Evolutionary conservation across 1,140 invertebrate species (phyloP), one percentile per base, ranked within the genome.

Genomic region (Druon quercuslanigerum): DNA sequence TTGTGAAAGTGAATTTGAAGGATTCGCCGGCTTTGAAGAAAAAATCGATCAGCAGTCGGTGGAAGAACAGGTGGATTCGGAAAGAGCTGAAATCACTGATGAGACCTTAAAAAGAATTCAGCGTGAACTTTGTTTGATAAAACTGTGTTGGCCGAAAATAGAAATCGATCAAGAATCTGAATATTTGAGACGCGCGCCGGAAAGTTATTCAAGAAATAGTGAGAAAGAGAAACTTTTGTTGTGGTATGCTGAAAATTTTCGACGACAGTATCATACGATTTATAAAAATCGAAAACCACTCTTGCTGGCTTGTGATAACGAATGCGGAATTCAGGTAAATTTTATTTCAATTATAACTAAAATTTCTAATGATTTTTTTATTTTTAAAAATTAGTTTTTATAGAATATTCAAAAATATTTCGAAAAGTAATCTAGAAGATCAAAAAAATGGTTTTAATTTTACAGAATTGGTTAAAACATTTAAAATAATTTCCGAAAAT

Each of bases 191-290:
- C 91, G 93, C 82, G 94, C 95, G 87, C 95, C 96, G 0, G 88
- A 92, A 54, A 94, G 93, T 57, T 97, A 97, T 87, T 94, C 93
- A 75, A 94, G 92, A 54, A 94, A 96, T 83, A 94, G 91, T 11
- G 91, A 94, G 19, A 97, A 97, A 86, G 97, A 98, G 88, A 95
- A 95, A 71, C 84, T 96, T 8, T 86, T 97, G 8, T 84, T 96
- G 11, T 93, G 95, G 56, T 95, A 96, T 82, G 94, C 95, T 0
- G 95, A 96, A 88, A 98, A 97, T 88, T 98, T 98, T 88, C 92
- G 96, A 60, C 93, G 93, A 78, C 97, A 98, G 83, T 97, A 95
- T 92, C 90, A 92, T 20, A 92, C 92, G 76, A 91, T 94, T 71
- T 95, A 94, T 87, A 92, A 93, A 1, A 88, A 94, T 71, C 92